Evolutionary conservation across 2,113 vertebrate genomes (phyloP).

Genomic region (Mystacornis crossleyi): DNA sequence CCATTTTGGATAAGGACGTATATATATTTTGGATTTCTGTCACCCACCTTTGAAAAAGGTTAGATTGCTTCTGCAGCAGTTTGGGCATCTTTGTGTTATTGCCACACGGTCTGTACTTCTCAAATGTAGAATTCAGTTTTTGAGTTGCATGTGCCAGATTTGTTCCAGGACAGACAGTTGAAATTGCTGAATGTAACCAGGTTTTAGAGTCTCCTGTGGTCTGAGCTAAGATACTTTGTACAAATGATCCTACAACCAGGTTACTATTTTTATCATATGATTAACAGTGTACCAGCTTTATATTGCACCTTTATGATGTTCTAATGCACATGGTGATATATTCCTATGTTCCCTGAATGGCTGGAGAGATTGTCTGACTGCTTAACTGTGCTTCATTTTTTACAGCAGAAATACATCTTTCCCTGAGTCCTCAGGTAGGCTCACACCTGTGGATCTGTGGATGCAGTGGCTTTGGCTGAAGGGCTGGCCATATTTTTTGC

Average conservation of each 20-base stretch:
- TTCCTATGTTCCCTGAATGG: not conserved
- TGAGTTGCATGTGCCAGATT: not conserved
- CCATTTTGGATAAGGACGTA: not conserved
- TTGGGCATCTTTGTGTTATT: not conserved
- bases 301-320: not conserved
- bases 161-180: not conserved
- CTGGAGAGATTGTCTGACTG: not conserved
- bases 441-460: not conserved
- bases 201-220: not conserved
- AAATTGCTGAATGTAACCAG: not conserved
- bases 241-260: not conserved
- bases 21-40: not conserved
- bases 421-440: not conserved
- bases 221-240: constrained; percentile 21
- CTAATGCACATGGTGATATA: not conserved
- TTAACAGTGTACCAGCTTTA: constrained; percentile 3
- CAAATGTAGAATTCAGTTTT: not conserved
- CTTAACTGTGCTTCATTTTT: not conserved
- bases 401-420: not conserved
- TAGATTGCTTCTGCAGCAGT: not conserved
- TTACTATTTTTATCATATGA: not conserved
- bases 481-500: not conserved
- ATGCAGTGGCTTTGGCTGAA: not conserved
- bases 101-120: not conserved
- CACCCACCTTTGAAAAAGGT: not conserved